Evolutionary conservation across 35 echinoderm and acorn worm genomes (phyloP).

Genomic region (Acanthaster planci): DNA sequence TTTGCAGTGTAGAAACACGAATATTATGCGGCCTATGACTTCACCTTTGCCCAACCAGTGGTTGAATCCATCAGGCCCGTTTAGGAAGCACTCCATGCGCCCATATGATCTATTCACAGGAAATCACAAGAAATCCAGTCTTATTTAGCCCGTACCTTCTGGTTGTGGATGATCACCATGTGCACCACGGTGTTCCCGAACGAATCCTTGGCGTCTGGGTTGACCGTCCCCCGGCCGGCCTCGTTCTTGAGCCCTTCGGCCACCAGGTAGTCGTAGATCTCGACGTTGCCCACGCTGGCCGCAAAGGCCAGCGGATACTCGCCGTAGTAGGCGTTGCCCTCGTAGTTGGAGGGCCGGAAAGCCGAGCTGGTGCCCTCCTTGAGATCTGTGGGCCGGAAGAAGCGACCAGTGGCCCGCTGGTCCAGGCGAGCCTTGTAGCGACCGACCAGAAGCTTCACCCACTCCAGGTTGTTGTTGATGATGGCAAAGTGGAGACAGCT

Average conservation of each 20-base stretch:
- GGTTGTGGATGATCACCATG: constrained; percentile 94
- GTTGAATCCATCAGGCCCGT: no score
- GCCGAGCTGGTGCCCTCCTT: constrained; percentile 6
- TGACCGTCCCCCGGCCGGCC: constrained; percentile 48
- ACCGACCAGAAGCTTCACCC: constrained; percentile 67
- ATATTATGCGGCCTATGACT: no score
- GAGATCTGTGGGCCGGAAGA: constrained; percentile 72
- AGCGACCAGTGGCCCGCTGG: constrained; percentile 75
- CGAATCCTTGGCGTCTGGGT: constrained; percentile 76
- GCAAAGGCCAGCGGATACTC: constrained; percentile 93
- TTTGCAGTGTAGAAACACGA: no score
- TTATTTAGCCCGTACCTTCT: constrained; percentile 44
- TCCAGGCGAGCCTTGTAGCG: constrained; percentile 55
- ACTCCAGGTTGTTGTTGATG: constrained; percentile 76
- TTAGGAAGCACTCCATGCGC: no score
- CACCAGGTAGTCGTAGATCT: constrained; percentile 89
- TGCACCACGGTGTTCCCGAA: constrained; percentile 94
- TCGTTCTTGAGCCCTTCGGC: constrained; percentile 50
- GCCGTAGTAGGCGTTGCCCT: constrained; percentile 79
- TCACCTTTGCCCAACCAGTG: no score
- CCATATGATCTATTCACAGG: no score
- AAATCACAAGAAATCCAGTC: not conserved
- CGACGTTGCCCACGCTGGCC: constrained; percentile 72
- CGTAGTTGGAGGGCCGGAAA: constrained; percentile 18
- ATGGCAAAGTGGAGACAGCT: constrained; percentile 84